Percentiles rank a stretch among this genome's conserved stretches.
Conservation (phyloP, 2,888 invertebrate genomes). For the Caenorhabditis virilis region DNA sequence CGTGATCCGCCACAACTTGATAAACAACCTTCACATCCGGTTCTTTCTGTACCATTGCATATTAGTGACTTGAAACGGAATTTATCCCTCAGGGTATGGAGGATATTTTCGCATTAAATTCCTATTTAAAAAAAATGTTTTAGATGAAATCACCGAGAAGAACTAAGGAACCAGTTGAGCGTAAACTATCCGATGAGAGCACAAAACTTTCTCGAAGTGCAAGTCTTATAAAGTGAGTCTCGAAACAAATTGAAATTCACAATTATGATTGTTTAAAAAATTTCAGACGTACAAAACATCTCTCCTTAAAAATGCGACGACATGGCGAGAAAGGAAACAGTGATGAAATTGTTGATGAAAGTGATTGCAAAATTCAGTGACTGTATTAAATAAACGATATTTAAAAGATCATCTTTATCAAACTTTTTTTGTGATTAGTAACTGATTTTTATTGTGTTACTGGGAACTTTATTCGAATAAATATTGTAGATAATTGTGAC, state of each 20-base stretch:
- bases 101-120: not conserved
- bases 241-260: too few species aligned
- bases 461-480: too few species aligned
- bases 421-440: too few species aligned
- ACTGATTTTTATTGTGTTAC: too few species aligned
- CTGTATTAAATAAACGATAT: too few species aligned
- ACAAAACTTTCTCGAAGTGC: conserved; percentile 44
- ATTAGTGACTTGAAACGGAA: conserved; percentile 48
- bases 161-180: conserved; percentile 30
- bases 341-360: conserved; percentile 47
- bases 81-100: conserved; percentile 43
- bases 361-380: conserved; percentile 53
- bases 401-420: too few species aligned
- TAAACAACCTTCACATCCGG: conserved; percentile 41
- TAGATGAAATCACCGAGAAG: conserved; percentile 51
- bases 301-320: conserved; percentile 59
- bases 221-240: conserved; percentile 37
- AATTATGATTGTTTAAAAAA: too few species aligned
- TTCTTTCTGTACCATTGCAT: conserved; percentile 32
- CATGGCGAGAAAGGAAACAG: conserved; percentile 48
- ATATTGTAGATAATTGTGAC: too few species aligned
- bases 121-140: conserved; percentile 4
- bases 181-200: conserved; percentile 38
- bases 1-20: conserved; percentile 33
- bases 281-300: conserved; percentile 58